phyloP scores from a whole-genome alignment of 2,888 invertebrate species.

The Idaea biselata region DNA sequence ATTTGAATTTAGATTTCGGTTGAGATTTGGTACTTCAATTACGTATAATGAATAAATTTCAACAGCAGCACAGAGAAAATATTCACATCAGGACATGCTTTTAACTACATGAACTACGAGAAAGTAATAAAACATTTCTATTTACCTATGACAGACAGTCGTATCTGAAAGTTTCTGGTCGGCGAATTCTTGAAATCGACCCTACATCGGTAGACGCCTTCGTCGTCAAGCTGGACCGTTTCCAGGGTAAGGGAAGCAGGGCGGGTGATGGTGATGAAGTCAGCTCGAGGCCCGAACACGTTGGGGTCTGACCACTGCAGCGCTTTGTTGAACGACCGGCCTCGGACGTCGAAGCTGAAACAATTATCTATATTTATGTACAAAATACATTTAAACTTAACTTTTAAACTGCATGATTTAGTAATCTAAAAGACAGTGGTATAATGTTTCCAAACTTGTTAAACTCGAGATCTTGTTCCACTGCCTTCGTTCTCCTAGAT shows the following conservation, averaged over 20 bases:
- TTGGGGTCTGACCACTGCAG: conserved; percentile 91
- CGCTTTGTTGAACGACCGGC: conserved; percentile 89
- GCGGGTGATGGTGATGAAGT: conserved; percentile 89
- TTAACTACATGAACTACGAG: background rate
- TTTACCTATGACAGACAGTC: conserved; percentile 94
- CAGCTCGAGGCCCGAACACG: conserved; percentile 91
- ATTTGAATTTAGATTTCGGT: background rate
- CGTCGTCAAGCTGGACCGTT: conserved; percentile 91
- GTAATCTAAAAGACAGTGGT: too few relatives aligned
- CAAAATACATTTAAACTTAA: background rate
- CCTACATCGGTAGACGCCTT: conserved; percentile 91
- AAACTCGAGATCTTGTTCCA: too few relatives aligned
- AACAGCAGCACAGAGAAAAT: background rate
- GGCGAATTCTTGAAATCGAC: conserved; percentile 95
- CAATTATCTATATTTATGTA: conserved; percentile 6
- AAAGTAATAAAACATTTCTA: conserved; percentile 27
- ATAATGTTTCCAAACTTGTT: too few relatives aligned
- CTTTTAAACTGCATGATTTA: background rate
- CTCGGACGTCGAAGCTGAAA: conserved; percentile 91
- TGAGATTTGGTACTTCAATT: background rate
- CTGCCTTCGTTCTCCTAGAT: too few relatives aligned
- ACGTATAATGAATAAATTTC: background rate
- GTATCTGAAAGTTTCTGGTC: conserved; percentile 92
- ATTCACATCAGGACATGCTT: background rate
- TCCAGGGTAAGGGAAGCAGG: conserved; percentile 91